phyloP scores from a whole-genome alignment of 2,888 invertebrate genomes.

The Drosophila bunnanda region DNA sequence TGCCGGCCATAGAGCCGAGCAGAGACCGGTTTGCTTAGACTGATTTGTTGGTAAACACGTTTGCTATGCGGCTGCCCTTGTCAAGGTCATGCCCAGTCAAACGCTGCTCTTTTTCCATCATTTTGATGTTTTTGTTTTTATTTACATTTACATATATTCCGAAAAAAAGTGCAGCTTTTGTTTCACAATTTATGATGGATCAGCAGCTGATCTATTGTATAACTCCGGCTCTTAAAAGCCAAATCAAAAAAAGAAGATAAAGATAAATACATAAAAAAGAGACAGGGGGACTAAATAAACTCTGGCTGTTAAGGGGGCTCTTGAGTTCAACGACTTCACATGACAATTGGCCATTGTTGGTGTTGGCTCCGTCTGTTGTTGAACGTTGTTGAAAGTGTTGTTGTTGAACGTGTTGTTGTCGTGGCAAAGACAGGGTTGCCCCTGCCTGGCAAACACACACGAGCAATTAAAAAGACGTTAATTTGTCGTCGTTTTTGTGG shows the following conservation, averaged over 20 bases:
- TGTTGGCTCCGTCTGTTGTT: slow-evolving; percentile 33
- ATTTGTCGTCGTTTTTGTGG: slow-evolving; percentile 67
- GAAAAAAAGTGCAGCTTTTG: slow-evolving; percentile 23
- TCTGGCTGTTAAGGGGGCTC: slow-evolving; percentile 30
- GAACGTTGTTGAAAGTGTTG: slow-evolving; percentile 35
- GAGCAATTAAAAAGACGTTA: slow-evolving; percentile 74
- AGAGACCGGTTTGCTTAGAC: slow-evolving; percentile 60
- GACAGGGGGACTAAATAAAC: slow-evolving; percentile 23
- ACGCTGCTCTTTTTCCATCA: slow-evolving; percentile 19
- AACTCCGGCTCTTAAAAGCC: slow-evolving; percentile 18
- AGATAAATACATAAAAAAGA: slow-evolving; percentile 15
- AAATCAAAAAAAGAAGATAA: slow-evolving; percentile 10
- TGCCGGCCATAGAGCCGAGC: neutral
- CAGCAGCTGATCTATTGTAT: slow-evolving; percentile 44
- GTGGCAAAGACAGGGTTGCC: slow-evolving; percentile 25
- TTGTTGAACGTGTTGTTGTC: slow-evolving; percentile 17
- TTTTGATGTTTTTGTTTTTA: slow-evolving; percentile 15
- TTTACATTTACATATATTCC: slow-evolving; percentile 10
- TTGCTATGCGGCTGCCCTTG: slow-evolving; percentile 64
- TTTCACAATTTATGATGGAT: slow-evolving; percentile 42
- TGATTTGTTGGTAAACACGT: slow-evolving; percentile 61
- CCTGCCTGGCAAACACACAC: slow-evolving; percentile 21
- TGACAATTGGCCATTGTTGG: slow-evolving; percentile 45
- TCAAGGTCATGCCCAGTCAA: slow-evolving; percentile 60
- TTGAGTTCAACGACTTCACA: slow-evolving; percentile 65